Conservation (phyloP, 1,140 invertebrate species). For the Charaxes varanes region DNA sequence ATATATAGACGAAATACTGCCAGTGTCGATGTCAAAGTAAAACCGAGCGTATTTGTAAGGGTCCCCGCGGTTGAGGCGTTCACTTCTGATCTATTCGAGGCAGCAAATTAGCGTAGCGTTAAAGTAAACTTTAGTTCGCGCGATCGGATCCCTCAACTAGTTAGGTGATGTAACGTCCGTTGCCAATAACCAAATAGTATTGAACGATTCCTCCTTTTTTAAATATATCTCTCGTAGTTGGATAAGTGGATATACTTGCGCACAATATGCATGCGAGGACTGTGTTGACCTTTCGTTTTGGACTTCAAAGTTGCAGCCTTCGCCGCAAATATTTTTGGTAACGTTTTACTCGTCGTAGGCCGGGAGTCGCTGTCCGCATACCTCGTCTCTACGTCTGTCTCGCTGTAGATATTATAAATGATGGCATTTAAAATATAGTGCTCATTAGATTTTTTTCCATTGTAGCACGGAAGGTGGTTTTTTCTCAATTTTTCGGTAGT, state of each 20-base stretch:
- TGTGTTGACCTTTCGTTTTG: constrained; percentile 28
- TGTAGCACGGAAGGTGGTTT: constrained; percentile 52
- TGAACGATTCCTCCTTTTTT: constrained; percentile 58
- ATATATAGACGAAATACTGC: constrained; percentile 67
- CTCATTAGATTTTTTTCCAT: constrained; percentile 52
- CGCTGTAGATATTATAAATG: constrained; percentile 43
- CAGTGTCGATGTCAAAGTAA: constrained; percentile 42
- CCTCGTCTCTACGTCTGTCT: constrained; percentile 22
- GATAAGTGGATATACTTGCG: constrained; percentile 60
- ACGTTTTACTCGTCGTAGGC: constrained; percentile 30
- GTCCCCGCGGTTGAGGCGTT: background rate
- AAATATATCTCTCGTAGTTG: constrained; percentile 57
- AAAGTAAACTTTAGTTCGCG: constrained; percentile 39
- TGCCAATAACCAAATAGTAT: constrained; percentile 68
- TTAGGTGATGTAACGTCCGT: constrained; percentile 48
- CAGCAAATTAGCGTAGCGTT: constrained; percentile 31
- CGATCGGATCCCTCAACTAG: constrained; percentile 34
- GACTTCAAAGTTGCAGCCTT: constrained; percentile 29
- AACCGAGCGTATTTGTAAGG: constrained; percentile 5
- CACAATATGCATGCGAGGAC: constrained; percentile 54
- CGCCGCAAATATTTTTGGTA: constrained; percentile 45
- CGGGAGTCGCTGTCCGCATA: constrained; percentile 23
- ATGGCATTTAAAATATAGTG: constrained; percentile 59
- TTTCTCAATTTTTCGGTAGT: constrained; percentile 51
- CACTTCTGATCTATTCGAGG: constrained; percentile 12